Evolutionary conservation across 2,888 invertebrate species (phyloP).

Genomic region (Drosophila incognita): DNA sequence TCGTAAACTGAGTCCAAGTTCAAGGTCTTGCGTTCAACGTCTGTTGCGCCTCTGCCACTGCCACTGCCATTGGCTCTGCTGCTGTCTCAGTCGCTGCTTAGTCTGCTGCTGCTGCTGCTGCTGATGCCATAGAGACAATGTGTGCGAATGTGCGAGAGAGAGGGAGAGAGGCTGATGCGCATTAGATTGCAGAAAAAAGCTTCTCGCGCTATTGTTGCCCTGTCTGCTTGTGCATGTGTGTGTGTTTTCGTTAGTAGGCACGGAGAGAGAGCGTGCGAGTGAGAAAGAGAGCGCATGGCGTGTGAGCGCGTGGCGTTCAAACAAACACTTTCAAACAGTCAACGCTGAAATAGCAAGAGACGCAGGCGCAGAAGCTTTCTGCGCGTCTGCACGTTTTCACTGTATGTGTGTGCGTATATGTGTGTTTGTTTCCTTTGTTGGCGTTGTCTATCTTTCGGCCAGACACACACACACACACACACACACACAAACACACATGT

Average conservation of each 20-base stretch:
- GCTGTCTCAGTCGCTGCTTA: slow-evolving; percentile 6
- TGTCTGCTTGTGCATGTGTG: slow-evolving; percentile 10
- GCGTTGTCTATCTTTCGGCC: slow-evolving; percentile 22
- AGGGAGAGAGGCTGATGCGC: slow-evolving; percentile 32
- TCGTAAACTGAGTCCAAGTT: slow-evolving; percentile 82
- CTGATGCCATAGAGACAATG: slow-evolving; percentile 51
- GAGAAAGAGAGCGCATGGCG: slow-evolving; percentile 16
- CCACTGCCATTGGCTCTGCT: slow-evolving; percentile 13
- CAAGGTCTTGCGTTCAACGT: slow-evolving; percentile 81
- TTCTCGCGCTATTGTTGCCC: slow-evolving; percentile 34
- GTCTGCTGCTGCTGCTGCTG: slow-evolving; percentile 11
- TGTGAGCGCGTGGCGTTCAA: slow-evolving; percentile 49
- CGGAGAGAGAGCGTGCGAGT: slow-evolving; percentile 5
- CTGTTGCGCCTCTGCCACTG: slow-evolving; percentile 39
- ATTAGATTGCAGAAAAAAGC: slow-evolving; percentile 58
- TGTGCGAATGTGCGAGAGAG: slow-evolving; percentile 16
- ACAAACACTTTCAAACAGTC: slow-evolving; percentile 65
- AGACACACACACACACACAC: slow-evolving; percentile 1
- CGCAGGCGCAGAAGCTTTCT: slow-evolving; percentile 44
- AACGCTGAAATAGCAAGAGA: slow-evolving; percentile 37
- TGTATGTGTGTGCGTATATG: slow-evolving; percentile 9
- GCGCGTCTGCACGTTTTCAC: slow-evolving; percentile 39
- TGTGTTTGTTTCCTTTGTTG: slow-evolving; percentile 39
- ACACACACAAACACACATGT: slow-evolving; percentile 1
- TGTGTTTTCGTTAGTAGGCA: background rate